Percentiles rank a stretch among this genome's conserved stretches.
These are phyloP conservation scores for Eubasilissa regina DNA, from an alignment of 1,140 invertebrate species.

Conservation along the genomic window DNA sequence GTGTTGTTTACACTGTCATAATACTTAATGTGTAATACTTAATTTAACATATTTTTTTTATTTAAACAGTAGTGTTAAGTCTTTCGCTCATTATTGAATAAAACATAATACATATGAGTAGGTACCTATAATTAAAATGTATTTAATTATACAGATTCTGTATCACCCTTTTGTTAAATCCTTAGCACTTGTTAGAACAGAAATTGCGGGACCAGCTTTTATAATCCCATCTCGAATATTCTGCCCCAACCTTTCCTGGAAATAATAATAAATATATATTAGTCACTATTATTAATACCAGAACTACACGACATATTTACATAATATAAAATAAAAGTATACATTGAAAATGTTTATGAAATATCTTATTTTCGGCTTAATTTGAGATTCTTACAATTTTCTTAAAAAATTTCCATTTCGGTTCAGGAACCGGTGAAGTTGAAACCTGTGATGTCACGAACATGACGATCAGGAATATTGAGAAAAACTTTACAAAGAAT, in stretches of 20 bases:
- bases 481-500: slow-evolving; percentile 38
- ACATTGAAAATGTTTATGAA: too few relatives aligned
- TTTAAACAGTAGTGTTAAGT: too few relatives aligned
- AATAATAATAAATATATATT: slow-evolving; percentile 22
- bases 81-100: too few relatives aligned
- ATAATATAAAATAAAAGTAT: too few relatives aligned
- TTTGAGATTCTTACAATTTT: slow-evolving; percentile 25
- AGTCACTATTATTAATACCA: neutral
- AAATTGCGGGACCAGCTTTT: slow-evolving; percentile 64
- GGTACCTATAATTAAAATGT: too few relatives aligned
- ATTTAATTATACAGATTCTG: too few relatives aligned
- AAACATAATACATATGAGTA: too few relatives aligned
- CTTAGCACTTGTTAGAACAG: slow-evolving; percentile 40
- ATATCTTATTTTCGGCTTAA: too few relatives aligned
- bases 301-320: too few relatives aligned
- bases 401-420: slow-evolving; percentile 44
- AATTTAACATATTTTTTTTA: too few relatives aligned
- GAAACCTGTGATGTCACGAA: slow-evolving; percentile 41
- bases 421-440: slow-evolving; percentile 49
- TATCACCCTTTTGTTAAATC: neutral
- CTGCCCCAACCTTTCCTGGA: slow-evolving; percentile 63
- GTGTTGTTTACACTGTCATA: too few relatives aligned
- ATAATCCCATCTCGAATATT: slow-evolving; percentile 63
- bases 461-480: slow-evolving; percentile 45
- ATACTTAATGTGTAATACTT: too few relatives aligned